Conservation (phyloP, 1,140 invertebrate genomes). For the Vollenhovia emeryi region DNA sequence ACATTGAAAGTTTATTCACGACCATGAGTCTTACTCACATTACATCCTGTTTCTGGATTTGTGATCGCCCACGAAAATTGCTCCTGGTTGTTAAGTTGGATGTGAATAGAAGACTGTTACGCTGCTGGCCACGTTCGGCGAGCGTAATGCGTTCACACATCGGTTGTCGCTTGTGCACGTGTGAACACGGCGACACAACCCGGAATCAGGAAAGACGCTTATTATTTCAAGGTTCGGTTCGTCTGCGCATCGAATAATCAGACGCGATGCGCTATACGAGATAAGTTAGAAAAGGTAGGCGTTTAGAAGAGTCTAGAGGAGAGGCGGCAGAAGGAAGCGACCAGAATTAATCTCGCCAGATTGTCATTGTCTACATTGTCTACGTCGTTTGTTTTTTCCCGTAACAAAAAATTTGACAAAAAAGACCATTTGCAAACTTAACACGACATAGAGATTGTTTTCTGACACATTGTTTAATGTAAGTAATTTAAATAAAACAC, state of each 20-base stretch:
- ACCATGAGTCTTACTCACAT: background rate
- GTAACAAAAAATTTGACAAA: slow-evolving; percentile 19
- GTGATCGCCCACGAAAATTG: slow-evolving; percentile 40
- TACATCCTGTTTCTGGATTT: slow-evolving; percentile 25
- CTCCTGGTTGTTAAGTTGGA: slow-evolving; percentile 11
- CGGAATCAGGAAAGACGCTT: slow-evolving; percentile 78
- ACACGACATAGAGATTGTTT: background rate
- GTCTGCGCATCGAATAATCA: slow-evolving; percentile 76
- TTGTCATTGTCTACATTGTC: slow-evolving; percentile 56
- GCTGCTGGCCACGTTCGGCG: slow-evolving; percentile 64
- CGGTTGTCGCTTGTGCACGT: slow-evolving; percentile 73
- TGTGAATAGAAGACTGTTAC: slow-evolving; percentile 58
- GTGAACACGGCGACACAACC: slow-evolving; percentile 74
- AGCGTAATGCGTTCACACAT: slow-evolving; percentile 75
- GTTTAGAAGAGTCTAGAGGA: slow-evolving; percentile 60
- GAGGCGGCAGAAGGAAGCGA: slow-evolving; percentile 60
- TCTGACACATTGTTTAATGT: background rate
- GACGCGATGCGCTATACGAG: slow-evolving; percentile 73
- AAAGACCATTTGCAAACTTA: background rate
- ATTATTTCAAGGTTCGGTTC: slow-evolving; percentile 81
- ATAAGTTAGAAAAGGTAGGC: slow-evolving; percentile 74
- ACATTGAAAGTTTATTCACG: background rate
- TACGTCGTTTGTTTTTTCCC: slow-evolving; percentile 60
- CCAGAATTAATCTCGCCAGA: slow-evolving; percentile 62
- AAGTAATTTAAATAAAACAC: too few species aligned